Evolutionary conservation across 2,797 vertebrate species (phyloP), one percentile per base, ranked within the genome.

Genomic region (Crenuchus spilurus): DNA sequence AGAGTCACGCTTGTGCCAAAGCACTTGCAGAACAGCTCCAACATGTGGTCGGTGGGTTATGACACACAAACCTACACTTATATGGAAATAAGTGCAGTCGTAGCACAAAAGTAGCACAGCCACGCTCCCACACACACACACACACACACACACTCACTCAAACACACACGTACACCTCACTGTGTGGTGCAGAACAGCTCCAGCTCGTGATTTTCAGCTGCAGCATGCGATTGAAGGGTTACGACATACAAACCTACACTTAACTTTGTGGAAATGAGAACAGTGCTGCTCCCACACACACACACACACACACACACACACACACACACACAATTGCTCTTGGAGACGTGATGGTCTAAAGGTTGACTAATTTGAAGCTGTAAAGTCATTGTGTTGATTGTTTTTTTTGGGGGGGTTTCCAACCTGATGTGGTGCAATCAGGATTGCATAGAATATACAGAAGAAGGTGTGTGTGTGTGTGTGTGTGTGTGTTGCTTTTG

Each of bases 21-120:
- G 42, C 37, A 65, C 46, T 57, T 6, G 14, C 41, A 55, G 26
- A 55, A 67, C n/a, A 68, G 20, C 55, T 55, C 22, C 48, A 49
- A 62, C 73, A 52, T 65, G 52, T 68, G 69, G 63, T 72, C 41
- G 24, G 18, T 11, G 52, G 65, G 76, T 78, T 69, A 73, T 49
- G 72, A 73, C 52, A 75, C 62, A 70, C 26, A 39, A 46, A 66
- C 63, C 42, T 22, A 66, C 63, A 66, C 44, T 18, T 49, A 0
- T 22, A 8, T 58, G 55, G 55, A 58, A 58, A 20, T 49, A 11
- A 24, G 55, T 22, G n/a, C 18, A 37, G 6, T 10, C 4, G 55
- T 58, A 35, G 55, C 9, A n/a, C 54, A 18, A 18, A 57, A 57
- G 54, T 57, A 57, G 54, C 8, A 4, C 18, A 57, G 31, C 18